phyloP scores from a whole-genome alignment of 92 coral and sea anemone genomes.

The Bergia puertoricense region DNA sequence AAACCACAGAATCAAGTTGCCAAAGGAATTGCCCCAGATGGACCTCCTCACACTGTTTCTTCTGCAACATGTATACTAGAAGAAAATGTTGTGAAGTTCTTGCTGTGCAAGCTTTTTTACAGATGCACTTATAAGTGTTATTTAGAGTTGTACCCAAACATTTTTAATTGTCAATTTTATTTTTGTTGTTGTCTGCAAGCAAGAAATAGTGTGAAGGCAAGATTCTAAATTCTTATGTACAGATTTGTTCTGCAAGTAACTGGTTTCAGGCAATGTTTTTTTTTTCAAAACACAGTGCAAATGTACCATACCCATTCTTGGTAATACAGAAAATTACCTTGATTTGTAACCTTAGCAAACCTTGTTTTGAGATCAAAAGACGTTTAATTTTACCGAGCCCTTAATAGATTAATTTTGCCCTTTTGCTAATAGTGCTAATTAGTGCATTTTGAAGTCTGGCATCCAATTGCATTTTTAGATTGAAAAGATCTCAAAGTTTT shows the following conservation, averaged over 20 bases:
- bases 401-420: too few species aligned
- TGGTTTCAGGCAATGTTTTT: not conserved
- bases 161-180: not conserved
- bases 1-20: not conserved
- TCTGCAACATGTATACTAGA: not conserved
- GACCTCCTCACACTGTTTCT: not conserved
- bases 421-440: not conserved
- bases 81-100: not conserved
- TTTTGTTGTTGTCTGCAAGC: not conserved
- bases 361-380: not conserved
- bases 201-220: not conserved
- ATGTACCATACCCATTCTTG: constrained; percentile 8
- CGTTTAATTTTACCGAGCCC: too few species aligned
- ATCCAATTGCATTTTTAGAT: not conserved
- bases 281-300: not conserved
- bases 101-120: constrained; percentile 24
- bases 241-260: not conserved
- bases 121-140: not conserved
- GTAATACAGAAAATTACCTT: not conserved
- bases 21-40: not conserved
- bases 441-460: not conserved
- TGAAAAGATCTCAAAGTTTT: too few species aligned
- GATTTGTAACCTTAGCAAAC: too few species aligned
- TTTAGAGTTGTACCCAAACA: not conserved
- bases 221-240: not conserved